Evolutionary conservation across 2,888 invertebrate genomes (phyloP), one percentile per base, ranked within the genome.

Genomic region (Silvanus unidentatus): DNA sequence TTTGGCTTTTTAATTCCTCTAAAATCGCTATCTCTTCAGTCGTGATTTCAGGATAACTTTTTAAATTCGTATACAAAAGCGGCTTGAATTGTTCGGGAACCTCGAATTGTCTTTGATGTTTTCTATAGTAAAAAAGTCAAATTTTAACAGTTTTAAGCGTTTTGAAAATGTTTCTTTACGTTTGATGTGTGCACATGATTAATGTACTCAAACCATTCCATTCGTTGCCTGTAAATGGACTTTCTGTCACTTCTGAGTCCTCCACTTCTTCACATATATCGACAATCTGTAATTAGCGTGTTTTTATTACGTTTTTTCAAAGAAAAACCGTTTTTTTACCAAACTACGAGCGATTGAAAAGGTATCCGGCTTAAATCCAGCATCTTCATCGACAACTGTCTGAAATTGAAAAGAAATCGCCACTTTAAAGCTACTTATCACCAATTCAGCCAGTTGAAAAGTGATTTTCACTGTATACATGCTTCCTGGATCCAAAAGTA

Each of bases 401-500:
- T 68, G 60, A 51, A 76, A 73, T 27, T 71, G 71, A 47, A 75
- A 75, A 59, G 72, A 67, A 3, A 76, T 63, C 1, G 75, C 75
- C 66, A 75, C 74, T 59, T 73, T 73, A 51, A 67, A 74, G 42
- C 70, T 71, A 2, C 75, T 75, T 40, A 74, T 66, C 12, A 70
- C 67, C 9, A 51, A 39, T 3, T 64, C 55, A 3, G 42, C 40
- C 30, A 66, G 69, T 27, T 43, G 48, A 9, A 74, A 68, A 38
- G 32, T 46, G 2, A 63, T 56, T 28, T 48, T 45, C 9, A 58
- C 48, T 9, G 59, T 53, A 57, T 74, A 60, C 4, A 13, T 10
- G 3, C 47, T 45, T 38, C 54, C 75, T 75, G 59, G 46, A 65
- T 63, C 49, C 22, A 34, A 35, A 1, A 45, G 48, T 22, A 22